Evolutionary conservation across 2,888 invertebrate genomes (phyloP), one percentile per base, ranked within the genome.

Genomic region (Tribolium freemani): DNA sequence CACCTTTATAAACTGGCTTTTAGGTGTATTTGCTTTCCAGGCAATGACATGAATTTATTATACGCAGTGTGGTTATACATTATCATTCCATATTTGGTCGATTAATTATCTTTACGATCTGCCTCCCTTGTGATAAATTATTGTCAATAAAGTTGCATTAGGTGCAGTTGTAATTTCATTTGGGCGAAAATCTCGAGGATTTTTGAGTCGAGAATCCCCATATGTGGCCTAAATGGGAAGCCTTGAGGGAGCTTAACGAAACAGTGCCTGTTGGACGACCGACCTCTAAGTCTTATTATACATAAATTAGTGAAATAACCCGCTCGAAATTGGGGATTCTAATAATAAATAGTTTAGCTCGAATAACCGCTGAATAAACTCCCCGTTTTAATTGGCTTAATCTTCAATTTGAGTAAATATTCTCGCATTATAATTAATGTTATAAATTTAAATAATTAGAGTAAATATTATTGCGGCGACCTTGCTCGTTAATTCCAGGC

Each of bases 331-430:
- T 63, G 63, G 63, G 51, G 51, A 50, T 63, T 63, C 31, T 50
- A 50, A 30, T 63, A 38, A 63, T 50, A 51, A 63, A 51, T 63
- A 38, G 31, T 8, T 31, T 11, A 63, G 16, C 51, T 11, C 30
- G 11, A 54, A 30, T 30, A 54, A 60, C 45, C 60, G 30, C 48
- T 61, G 30, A 61, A 61, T 61, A 61, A 61, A 61, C 60, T 61
- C 60, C 44, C 16, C 45, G 13, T 10, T 58, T n/a, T 58, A 58
- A 58, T 58, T 58, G 57, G 57, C 44, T 48, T 61, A 48, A 61
- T 21, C 30, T 30, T n/a, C 26, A 48, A 48, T 46, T 58, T 13
- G 13, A 11, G 57, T 45, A 58, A 58, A 58, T 58, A 58, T 58
- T 58, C 45, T 58, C 44, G 20, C 9, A 58, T 16, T 44, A 20